phyloP scores from a whole-genome alignment of 2,888 invertebrate genomes.

The Hartigia nigra region DNA sequence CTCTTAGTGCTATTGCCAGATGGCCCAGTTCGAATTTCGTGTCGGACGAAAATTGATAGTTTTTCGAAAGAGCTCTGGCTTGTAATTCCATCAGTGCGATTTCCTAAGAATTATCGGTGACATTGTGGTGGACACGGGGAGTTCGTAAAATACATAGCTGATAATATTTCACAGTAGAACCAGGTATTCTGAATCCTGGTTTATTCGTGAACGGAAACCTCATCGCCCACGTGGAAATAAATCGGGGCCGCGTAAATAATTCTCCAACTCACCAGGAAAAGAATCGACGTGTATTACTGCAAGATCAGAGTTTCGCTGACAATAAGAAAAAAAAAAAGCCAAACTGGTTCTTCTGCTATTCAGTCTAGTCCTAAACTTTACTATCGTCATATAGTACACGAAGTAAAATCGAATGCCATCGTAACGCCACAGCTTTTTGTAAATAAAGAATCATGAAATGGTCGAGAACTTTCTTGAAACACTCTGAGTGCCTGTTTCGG shows the following conservation, averaged over 20 bases:
- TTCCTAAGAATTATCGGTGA: not conserved
- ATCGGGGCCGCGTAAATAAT: not conserved
- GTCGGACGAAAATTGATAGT: not conserved
- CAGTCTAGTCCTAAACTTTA: not conserved
- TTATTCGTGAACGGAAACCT: slow-evolving; percentile 4
- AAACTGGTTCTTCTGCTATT: not conserved
- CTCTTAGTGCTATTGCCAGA: not conserved
- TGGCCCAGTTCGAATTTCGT: slow-evolving; percentile 25
- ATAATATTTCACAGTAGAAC: not conserved
- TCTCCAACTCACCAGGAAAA: not conserved
- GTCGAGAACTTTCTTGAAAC: not conserved
- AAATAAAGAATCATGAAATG: not conserved
- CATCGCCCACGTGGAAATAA: slow-evolving; percentile 5
- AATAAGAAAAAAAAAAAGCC: not conserved
- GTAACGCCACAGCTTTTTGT: not conserved
- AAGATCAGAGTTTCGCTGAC: not conserved
- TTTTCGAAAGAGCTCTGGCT: not conserved
- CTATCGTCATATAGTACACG: not conserved
- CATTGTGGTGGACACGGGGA: not conserved
- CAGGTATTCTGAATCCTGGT: not conserved
- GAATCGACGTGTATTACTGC: not conserved
- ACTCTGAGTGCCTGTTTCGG: not conserved
- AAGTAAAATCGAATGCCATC: not conserved
- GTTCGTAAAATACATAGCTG: not conserved
- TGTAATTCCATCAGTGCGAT: not conserved